These are phyloP conservation scores for Plectrocnemia conspersa DNA, from an alignment of 1,140 invertebrate genomes.

Conservation along the genomic window DNA sequence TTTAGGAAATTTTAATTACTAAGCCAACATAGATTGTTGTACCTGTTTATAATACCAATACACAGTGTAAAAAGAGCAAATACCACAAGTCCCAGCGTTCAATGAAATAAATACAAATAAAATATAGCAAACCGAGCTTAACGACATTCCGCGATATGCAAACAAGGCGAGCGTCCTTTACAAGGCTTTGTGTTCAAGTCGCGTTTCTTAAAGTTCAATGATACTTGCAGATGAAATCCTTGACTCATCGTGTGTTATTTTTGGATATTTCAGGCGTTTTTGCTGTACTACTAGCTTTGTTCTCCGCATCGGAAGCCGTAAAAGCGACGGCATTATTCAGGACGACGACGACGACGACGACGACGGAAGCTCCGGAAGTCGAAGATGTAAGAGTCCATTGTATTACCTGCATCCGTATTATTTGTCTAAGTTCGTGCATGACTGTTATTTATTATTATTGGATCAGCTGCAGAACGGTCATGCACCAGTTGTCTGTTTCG, in stretches of 20 bases:
- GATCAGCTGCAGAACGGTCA: constrained; percentile 11
- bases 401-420: background rate
- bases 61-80: too few species aligned
- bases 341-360: constrained; percentile 17
- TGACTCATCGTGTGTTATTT: background rate
- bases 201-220: background rate
- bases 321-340: constrained; percentile 15
- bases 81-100: too few species aligned
- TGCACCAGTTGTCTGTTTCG: constrained; percentile 12
- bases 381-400: constrained; percentile 10
- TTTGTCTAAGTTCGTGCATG: background rate
- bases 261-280: constrained; percentile 13
- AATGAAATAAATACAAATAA: background rate
- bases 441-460: background rate
- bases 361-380: background rate
- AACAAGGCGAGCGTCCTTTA: constrained; percentile 15
- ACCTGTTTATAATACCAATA: too few species aligned
- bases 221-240: background rate
- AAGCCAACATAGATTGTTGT: too few species aligned
- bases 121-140: background rate
- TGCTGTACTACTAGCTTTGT: constrained; percentile 2
- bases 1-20: too few species aligned
- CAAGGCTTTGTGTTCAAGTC: constrained; percentile 1
- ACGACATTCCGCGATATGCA: background rate
- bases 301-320: constrained; percentile 6